Percentiles rank a stretch among this genome's conserved stretches.
phyloP scores from a whole-genome alignment of 1,140 invertebrate genomes.

The Zaprionus tsacasi region DNA sequence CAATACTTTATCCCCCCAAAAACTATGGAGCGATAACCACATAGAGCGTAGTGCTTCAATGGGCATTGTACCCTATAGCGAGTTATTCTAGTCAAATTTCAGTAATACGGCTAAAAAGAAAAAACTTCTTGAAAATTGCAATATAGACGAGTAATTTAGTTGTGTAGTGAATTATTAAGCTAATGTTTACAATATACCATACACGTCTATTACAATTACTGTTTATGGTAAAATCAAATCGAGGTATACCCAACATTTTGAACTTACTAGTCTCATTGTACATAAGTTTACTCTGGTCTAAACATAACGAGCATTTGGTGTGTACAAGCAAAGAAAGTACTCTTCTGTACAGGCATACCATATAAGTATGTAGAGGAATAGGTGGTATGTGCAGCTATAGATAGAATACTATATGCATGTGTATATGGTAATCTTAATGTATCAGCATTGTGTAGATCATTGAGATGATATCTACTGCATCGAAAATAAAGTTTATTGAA shows the following conservation, averaged over 20 bases:
- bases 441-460: slow-evolving; percentile 29
- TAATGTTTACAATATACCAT: slow-evolving; percentile 45
- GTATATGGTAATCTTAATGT: slow-evolving; percentile 31
- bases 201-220: slow-evolving; percentile 54
- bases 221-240: slow-evolving; percentile 17
- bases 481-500: slow-evolving; percentile 61
- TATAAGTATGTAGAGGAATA: neutral
- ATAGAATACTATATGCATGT: slow-evolving; percentile 8
- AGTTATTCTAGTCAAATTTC: slow-evolving; percentile 68
- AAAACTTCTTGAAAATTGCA: slow-evolving; percentile 52
- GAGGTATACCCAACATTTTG: slow-evolving; percentile 23
- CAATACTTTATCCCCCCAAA: neutral
- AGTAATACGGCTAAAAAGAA: slow-evolving; percentile 21
- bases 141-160: slow-evolving; percentile 69
- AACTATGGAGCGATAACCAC: neutral
- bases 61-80: slow-evolving; percentile 17
- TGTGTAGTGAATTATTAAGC: slow-evolving; percentile 54
- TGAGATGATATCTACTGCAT: slow-evolving; percentile 25
- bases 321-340: slow-evolving; percentile 63
- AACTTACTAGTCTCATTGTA: slow-evolving; percentile 59
- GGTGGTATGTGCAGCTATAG: slow-evolving; percentile 22
- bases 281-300: slow-evolving; percentile 54
- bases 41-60: neutral
- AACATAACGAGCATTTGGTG: slow-evolving; percentile 72
- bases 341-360: slow-evolving; percentile 8